A percentile compares a stretch with the other conserved stretches of the same genome.
Evolutionary conservation across 2,797 vertebrate species (phyloP).

Genomic region (Sebastes flavidus): DNA sequence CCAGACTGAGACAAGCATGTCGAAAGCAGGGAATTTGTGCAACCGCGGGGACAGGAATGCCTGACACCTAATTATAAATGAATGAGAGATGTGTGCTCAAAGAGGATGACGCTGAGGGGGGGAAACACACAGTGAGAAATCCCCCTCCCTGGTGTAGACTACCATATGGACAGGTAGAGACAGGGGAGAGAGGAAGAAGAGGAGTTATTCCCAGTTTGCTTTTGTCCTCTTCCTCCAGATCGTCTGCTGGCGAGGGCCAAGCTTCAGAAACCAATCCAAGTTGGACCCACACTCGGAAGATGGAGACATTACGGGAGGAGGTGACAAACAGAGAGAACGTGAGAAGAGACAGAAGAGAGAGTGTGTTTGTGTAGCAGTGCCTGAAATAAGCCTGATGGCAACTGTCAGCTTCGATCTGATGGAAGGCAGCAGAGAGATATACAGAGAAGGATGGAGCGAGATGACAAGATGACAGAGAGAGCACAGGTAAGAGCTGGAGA

Average conservation of each 20-base stretch:
- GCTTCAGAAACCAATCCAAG: slow-evolving; percentile 54
- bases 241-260: slow-evolving; percentile 24
- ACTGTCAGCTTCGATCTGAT: slow-evolving; percentile 70
- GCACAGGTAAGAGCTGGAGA: slow-evolving; percentile 48
- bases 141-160: slow-evolving; percentile 29
- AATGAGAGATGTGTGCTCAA: slow-evolving; percentile 66
- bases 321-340: slow-evolving; percentile 51
- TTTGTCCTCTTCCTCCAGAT: slow-evolving; percentile 75
- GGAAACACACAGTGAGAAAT: slow-evolving; percentile 32
- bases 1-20: slow-evolving; percentile 39
- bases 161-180: slow-evolving; percentile 69
- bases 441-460: slow-evolving; percentile 17
- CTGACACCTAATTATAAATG: slow-evolving; percentile 77
- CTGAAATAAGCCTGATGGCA: slow-evolving; percentile 78
- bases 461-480: slow-evolving; percentile 52
- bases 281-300: slow-evolving; percentile 39
- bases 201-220: slow-evolving; percentile 59
- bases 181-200: slow-evolving; percentile 23
- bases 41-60: slow-evolving; percentile 21
- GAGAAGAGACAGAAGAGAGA: slow-evolving; percentile 22
- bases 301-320: slow-evolving; percentile 38
- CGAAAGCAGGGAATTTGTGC: slow-evolving; percentile 50
- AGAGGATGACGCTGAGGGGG: slow-evolving; percentile 39
- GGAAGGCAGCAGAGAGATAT: slow-evolving; percentile 32
- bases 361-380: slow-evolving; percentile 44